Evolutionary conservation across 1,140 invertebrate species (phyloP), one percentile per base, ranked within the genome.

Genomic region (Ostrea edulis): DNA sequence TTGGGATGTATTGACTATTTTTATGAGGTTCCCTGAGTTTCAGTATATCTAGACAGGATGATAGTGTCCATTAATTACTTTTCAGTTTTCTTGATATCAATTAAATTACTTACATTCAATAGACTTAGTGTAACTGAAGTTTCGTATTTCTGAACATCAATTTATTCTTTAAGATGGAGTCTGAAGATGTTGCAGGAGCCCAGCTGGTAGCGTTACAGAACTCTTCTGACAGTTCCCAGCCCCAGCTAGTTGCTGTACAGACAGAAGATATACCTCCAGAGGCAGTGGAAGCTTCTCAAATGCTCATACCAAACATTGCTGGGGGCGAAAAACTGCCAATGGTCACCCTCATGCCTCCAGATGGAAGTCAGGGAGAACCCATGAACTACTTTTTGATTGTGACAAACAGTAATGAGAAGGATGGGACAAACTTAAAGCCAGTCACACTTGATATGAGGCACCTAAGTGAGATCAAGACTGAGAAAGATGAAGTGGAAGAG

Each of bases 361-460:
- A 98, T 87, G 96, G 96, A 1, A 96, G 97, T 92, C 96, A 96
- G 84, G 65, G 85, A 54, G 88, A 88, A 14, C 96, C 98, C 95
- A 96, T 98, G 0, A 98, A 97, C 94, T 98, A 98, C 94, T 97
- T 98, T 0, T 95, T 98, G 17, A 98, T 98, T 89, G 97, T 98
- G 5, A 97, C 98, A 88, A 97, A 97, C 93, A 94, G 95, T 85
- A 94, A 94, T 14, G 93, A 93, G 22, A 94, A 94, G 82, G 91
- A 92, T 35, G 92, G 87, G 17, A 65, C 53, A 54, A 86, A 95
- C 9, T 68, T 71, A 11, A 95, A 95, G 90, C 92, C 90, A 14
- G 89, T 93, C 35, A 87, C 93, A 20, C 91, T 95, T 88, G 96
- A 96, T 89, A 94, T 96, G 91, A 96, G 86, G 14, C 55, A 95